A percentile compares a stretch with the other conserved stretches of the same genome.
These are phyloP conservation scores for Eurytoma adleriae DNA, from an alignment of 2,888 invertebrate species.

Conservation along the genomic window DNA sequence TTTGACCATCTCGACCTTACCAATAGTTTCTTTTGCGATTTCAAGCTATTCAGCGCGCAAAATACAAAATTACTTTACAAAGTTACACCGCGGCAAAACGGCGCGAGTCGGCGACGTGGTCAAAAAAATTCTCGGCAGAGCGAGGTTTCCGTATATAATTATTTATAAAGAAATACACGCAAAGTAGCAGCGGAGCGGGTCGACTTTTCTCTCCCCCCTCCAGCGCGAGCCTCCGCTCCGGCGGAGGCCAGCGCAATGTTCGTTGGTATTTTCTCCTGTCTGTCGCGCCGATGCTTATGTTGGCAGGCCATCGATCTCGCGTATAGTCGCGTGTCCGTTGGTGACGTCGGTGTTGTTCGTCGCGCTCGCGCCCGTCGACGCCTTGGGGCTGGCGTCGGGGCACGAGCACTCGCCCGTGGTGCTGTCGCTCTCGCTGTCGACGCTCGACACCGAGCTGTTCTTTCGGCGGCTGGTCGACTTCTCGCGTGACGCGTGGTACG, in stretches of 20 bases:
- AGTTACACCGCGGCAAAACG: neutral
- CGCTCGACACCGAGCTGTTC: conserved; percentile 70
- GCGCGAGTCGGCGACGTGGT: conserved; percentile 4
- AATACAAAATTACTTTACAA: no score
- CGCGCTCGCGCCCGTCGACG: conserved; percentile 18
- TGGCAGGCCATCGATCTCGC: conserved; percentile 64
- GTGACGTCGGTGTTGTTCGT: conserved; percentile 15
- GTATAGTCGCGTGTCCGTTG: conserved; percentile 19
- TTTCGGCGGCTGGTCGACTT: conserved; percentile 59
- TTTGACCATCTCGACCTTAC: no score
- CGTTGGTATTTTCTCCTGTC: neutral
- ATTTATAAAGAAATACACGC: conserved; percentile 44
- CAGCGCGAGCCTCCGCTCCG: neutral
- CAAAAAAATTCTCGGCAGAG: conserved; percentile 7
- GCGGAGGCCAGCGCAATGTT: neutral
- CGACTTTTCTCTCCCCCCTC: conserved; percentile 16
- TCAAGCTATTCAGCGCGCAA: neutral
- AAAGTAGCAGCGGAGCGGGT: conserved; percentile 31
- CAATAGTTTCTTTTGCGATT: no score
- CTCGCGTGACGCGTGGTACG: conserved; percentile 61
- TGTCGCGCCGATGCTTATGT: conserved; percentile 59
- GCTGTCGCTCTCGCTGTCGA: conserved; percentile 77
- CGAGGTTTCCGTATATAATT: conserved; percentile 10
- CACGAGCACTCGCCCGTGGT: conserved; percentile 62
- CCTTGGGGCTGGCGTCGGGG: conserved; percentile 56